Evolutionary conservation across 2,888 invertebrate species (phyloP), one percentile per base, ranked within the genome.

Genomic region (Pseudococcus jackbeardsleyi): DNA sequence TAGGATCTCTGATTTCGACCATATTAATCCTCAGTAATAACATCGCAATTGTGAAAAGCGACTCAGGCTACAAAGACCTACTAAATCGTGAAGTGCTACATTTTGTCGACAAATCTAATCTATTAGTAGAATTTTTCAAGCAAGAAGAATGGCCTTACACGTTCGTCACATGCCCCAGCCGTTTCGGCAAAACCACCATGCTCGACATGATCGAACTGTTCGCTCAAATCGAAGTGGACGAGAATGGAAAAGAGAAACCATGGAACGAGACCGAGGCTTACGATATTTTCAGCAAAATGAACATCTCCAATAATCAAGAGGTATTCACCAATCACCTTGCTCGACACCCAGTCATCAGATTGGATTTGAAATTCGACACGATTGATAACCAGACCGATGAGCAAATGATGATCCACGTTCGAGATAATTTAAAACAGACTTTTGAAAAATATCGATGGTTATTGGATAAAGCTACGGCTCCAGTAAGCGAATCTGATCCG

Each of bases 151-250:
- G 72, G 72, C 72, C 72, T 3, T 72, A 33, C 17, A 1, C 7
- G 2, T 72, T 72, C 6, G 72, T 72, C 72, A 72, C 72, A 33
- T 72, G 72, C 5, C 72, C 72, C 7, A 5, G 72, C 0, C 72
- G 72, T 72, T 72, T 72, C 33, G 72, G 72, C 17, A 72, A 72
- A 17, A 39, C 72, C 33, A 72, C 33, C 33, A 72, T 2, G 11
- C 72, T 72, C 12, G 72, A 72, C 17, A 72, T 72, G 72, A 72
- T 72, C 72, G 72, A 72, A 72, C 1, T 5, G 0, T 72, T 72
- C 33, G 72, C 72, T 5, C 72, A 72, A 33, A 72, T 72, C 72
- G 72, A 72, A 72, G 33, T 72, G 15, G 72, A 72, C 72, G 72
- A 72, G 33, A 33, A 33, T 39, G 72, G 72, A 5, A 72, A 72